Percentiles rank a stretch among this genome's conserved stretches.
Evolutionary conservation across 2,888 invertebrate genomes (phyloP).

Genomic region (Calliscelio sp.): DNA sequence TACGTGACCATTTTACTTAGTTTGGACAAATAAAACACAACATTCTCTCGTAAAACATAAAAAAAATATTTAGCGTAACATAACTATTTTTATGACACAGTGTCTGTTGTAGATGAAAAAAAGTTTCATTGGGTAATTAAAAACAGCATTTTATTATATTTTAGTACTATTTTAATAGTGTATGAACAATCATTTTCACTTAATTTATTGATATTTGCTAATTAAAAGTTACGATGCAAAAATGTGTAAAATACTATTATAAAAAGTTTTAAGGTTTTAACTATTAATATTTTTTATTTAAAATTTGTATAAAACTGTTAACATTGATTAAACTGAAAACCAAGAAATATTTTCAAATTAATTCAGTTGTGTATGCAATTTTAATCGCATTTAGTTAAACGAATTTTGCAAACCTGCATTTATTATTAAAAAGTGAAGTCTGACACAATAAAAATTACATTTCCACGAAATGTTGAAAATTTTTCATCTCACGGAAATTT

Average conservation of each 20-base stretch:
- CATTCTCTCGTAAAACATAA: not conserved
- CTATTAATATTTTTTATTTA: no score
- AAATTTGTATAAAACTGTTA: no score
- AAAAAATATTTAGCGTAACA: not conserved
- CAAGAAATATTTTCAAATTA: no score
- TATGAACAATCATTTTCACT: not conserved
- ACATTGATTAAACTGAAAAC: no score
- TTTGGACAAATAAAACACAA: conserved; percentile 15
- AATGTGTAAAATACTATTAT: no score
- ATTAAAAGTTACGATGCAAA: no score
- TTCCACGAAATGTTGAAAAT: not conserved
- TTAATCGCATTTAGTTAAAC: not conserved
- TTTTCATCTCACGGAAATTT: not conserved
- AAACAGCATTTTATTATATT: not conserved
- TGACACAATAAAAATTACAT: not conserved
- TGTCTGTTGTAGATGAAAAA: not conserved
- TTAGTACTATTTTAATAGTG: not conserved
- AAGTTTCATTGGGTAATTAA: not conserved
- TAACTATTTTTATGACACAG: not conserved
- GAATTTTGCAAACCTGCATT: not conserved
- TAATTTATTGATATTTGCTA: not conserved
- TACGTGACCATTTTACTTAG: conserved; percentile 25
- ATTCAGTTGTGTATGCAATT: no score
- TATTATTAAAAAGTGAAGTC: not conserved
- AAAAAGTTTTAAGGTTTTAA: no score